phyloP scores from a whole-genome alignment of 2,797 vertebrate species.

The Dryobates pubescens region DNA sequence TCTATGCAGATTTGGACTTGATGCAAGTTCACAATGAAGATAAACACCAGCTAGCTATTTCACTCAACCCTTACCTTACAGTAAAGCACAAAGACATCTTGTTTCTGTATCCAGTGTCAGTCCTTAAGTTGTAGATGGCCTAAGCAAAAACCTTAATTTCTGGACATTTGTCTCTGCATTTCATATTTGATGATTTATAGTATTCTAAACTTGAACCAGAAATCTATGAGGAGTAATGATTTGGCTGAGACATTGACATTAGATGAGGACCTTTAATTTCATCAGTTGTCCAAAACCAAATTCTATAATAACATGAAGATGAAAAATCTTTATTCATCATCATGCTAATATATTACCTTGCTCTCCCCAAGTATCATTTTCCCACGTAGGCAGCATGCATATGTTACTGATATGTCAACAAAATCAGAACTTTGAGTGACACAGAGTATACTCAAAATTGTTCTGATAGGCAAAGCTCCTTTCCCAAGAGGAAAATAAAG shows the following conservation, averaged over 20 bases:
- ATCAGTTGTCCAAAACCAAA: background rate
- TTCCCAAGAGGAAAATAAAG: slow-evolving; percentile 10
- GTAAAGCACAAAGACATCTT: background rate
- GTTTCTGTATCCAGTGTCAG: background rate
- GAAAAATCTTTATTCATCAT: background rate
- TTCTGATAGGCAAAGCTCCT: background rate
- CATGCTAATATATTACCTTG: background rate
- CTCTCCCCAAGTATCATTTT: fast-evolving
- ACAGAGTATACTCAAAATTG: background rate
- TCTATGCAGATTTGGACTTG: background rate
- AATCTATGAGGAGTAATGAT: background rate
- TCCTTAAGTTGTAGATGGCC: background rate
- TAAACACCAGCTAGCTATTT: background rate
- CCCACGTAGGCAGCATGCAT: background rate
- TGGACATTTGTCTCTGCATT: background rate
- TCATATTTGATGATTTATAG: background rate
- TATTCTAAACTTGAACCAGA: background rate
- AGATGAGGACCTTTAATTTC: background rate
- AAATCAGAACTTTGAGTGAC: background rate
- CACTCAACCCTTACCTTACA: background rate
- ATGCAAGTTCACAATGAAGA: background rate
- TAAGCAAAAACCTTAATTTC: background rate
- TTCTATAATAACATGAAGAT: background rate
- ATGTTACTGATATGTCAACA: background rate
- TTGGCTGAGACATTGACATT: background rate